phyloP scores from a whole-genome alignment of 2,888 invertebrate species.

The Cyaniris semiargus region DNA sequence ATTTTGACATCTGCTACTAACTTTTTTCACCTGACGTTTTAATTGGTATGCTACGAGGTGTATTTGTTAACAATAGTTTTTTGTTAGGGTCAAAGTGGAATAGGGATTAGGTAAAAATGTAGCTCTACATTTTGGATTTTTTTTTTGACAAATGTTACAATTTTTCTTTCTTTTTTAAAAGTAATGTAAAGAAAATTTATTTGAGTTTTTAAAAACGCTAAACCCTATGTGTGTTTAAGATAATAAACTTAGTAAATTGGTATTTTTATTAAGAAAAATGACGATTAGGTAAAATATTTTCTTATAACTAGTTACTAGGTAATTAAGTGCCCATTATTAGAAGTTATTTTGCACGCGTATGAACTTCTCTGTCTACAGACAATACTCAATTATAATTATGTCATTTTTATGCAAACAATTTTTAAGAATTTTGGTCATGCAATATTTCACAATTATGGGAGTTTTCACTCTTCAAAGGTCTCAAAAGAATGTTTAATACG shows the following conservation, averaged over 20 bases:
- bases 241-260: too few species aligned
- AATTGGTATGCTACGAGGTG: slow-evolving; percentile 37
- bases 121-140: not conserved
- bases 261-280: too few species aligned
- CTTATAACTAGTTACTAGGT: too few species aligned
- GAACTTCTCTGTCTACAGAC: not conserved
- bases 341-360: not conserved
- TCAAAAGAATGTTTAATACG: too few species aligned
- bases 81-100: slow-evolving; percentile 29
- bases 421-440: not conserved
- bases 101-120: not conserved
- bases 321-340: not conserved
- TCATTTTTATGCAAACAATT: not conserved
- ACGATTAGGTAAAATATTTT: too few species aligned
- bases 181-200: too few species aligned
- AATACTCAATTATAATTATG: not conserved
- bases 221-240: too few species aligned
- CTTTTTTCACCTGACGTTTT: slow-evolving; percentile 44
- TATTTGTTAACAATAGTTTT: slow-evolving; percentile 32
- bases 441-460: not conserved
- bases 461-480: too few species aligned
- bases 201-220: too few species aligned
- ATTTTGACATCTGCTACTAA: slow-evolving; percentile 48
- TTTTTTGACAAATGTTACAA: not conserved
- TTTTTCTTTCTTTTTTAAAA: too few species aligned